These are phyloP conservation scores for Bimastos eiseni DNA, from an alignment of 2,888 invertebrate genomes.

Conservation along the genomic window DNA sequence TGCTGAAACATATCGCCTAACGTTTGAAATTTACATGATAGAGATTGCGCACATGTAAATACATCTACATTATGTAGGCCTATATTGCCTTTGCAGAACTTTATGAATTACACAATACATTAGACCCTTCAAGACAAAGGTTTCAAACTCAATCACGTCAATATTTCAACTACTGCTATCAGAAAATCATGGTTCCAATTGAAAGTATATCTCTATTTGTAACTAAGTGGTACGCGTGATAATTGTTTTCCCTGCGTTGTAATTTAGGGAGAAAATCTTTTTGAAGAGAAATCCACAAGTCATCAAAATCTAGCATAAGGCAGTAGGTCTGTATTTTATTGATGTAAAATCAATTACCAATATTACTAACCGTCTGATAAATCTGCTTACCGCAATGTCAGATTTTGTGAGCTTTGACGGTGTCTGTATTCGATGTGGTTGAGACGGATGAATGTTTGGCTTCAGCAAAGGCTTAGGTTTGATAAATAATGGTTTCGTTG, in stretches of 20 bases:
- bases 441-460: background rate
- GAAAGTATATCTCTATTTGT: too few relatives aligned
- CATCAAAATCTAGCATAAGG: background rate
- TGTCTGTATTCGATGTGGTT: background rate
- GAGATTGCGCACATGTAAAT: too few relatives aligned
- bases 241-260: too few relatives aligned
- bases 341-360: background rate
- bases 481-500: background rate
- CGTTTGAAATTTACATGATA: background rate
- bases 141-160: too few relatives aligned
- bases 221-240: too few relatives aligned
- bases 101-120: background rate
- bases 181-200: too few relatives aligned
- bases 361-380: background rate
- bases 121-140: too few relatives aligned
- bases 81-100: too few relatives aligned
- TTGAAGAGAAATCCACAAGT: too few relatives aligned
- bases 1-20: background rate
- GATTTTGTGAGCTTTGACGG: background rate
- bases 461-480: background rate
- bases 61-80: too few relatives aligned
- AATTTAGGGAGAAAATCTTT: too few relatives aligned
- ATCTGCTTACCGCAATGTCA: background rate
- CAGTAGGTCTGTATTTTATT: background rate
- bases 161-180: too few relatives aligned